A percentile compares a stretch with the other conserved stretches of the same genome.
These are phyloP conservation scores for Blera fallax DNA, from an alignment of 2,888 invertebrate genomes.

Conservation along the genomic window DNA sequence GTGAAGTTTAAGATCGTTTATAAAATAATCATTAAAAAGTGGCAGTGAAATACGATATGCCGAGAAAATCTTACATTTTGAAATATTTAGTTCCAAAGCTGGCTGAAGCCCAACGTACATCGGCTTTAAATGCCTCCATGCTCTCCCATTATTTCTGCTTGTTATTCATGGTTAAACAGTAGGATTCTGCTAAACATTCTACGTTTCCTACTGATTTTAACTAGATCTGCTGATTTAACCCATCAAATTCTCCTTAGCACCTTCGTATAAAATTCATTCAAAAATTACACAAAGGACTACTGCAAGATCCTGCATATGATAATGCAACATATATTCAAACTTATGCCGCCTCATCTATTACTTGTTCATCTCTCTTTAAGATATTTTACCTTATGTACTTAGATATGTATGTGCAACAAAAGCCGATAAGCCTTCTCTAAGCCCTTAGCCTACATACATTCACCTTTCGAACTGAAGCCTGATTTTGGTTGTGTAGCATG, in stretches of 20 bases:
- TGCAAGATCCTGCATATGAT: not conserved
- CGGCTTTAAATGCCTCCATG: too few species aligned
- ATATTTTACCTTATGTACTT: too few species aligned
- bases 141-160: too few species aligned
- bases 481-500: conserved; percentile 1
- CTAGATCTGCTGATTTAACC: not conserved
- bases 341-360: not conserved
- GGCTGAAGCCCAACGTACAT: too few species aligned
- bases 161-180: too few species aligned
- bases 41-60: too few species aligned
- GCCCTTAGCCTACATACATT: not conserved
- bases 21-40: too few species aligned
- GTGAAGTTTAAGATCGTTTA: too few species aligned
- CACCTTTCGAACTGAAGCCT: not conserved
- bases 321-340: not conserved
- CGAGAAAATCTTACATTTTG: too few species aligned
- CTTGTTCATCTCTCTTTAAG: too few species aligned
- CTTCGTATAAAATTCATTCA: not conserved
- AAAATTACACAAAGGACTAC: too few species aligned
- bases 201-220: not conserved
- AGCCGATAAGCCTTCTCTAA: not conserved
- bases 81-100: too few species aligned
- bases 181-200: not conserved
- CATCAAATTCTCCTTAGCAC: not conserved
- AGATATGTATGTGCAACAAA: not conserved